Percentiles rank a stretch among this genome's conserved stretches.
These are phyloP conservation scores for Megathymus violae DNA, from an alignment of 1,140 invertebrate species.

Conservation along the genomic window DNA sequence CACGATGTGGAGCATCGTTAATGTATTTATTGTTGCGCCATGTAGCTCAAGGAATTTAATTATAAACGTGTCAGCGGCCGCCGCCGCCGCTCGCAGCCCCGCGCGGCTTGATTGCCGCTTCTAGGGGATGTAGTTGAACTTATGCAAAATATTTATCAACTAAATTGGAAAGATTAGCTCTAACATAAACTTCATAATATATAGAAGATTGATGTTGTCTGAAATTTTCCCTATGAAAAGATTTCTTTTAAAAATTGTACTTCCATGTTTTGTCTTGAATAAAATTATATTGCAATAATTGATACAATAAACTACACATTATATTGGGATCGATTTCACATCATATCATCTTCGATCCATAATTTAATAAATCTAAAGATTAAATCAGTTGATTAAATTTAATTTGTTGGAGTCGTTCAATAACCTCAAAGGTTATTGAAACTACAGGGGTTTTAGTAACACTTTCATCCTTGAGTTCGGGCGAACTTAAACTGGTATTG, in stretches of 20 bases:
- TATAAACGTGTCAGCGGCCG: constrained; percentile 12
- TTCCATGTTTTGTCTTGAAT: too few relatives aligned
- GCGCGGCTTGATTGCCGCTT: neutral
- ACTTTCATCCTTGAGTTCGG: too few relatives aligned
- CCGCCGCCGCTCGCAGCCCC: neutral
- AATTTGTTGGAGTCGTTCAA: too few relatives aligned
- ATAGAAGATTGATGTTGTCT: neutral
- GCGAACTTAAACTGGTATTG: too few relatives aligned
- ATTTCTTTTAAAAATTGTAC: neutral
- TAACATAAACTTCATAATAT: neutral
- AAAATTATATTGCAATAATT: too few relatives aligned
- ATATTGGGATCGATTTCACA: too few relatives aligned
- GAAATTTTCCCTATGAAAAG: neutral
- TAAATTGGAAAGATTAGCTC: neutral
- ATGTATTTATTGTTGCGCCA: neutral
- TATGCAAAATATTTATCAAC: neutral
- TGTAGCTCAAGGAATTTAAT: neutral
- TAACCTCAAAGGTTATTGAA: too few relatives aligned
- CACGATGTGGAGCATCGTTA: neutral
- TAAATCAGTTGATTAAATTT: too few relatives aligned
- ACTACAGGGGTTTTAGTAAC: too few relatives aligned
- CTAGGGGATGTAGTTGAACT: constrained; percentile 13
- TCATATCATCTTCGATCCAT: too few relatives aligned
- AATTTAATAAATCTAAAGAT: too few relatives aligned
- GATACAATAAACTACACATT: too few relatives aligned